A percentile compares a stretch with the other conserved stretches of the same genome.
phyloP scores from a whole-genome alignment of 35 echinoderm and acorn worm genomes.

The Acanthaster planci region DNA sequence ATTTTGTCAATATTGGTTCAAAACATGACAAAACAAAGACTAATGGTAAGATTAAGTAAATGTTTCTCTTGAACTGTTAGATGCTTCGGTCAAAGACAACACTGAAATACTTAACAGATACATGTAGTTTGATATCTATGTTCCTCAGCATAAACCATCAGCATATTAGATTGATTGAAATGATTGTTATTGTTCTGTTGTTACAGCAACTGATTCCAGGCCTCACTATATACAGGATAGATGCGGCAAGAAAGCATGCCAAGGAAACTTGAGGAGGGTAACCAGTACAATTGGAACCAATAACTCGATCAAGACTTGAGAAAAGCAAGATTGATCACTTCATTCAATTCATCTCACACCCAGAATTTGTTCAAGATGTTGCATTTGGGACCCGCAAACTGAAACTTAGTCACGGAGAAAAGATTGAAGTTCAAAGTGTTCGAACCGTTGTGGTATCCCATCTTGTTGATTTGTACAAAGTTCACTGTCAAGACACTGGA shows the following conservation, averaged over 20 bases:
- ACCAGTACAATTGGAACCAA: slow-evolving; percentile 28
- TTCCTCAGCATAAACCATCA: too few relatives aligned
- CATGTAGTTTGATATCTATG: too few relatives aligned
- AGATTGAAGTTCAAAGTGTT: slow-evolving; percentile 26
- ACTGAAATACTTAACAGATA: neutral
- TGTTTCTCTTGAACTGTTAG: neutral
- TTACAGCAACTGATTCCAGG: slow-evolving; percentile 36
- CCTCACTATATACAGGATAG: slow-evolving; percentile 28
- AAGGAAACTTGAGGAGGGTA: slow-evolving; percentile 25
- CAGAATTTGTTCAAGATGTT: slow-evolving; percentile 35
- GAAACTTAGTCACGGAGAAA: slow-evolving; percentile 32
- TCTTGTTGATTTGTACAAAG: slow-evolving; percentile 29
- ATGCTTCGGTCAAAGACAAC: neutral
- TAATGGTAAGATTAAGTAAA: neutral
- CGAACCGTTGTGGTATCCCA: slow-evolving; percentile 25
- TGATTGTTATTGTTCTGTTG: slow-evolving; percentile 12
- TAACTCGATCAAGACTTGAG: slow-evolving; percentile 24
- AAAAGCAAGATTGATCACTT: slow-evolving; percentile 37
- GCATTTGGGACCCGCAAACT: slow-evolving; percentile 31
- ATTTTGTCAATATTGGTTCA: too few relatives aligned
- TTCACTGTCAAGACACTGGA: neutral
- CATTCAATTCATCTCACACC: slow-evolving; percentile 40
- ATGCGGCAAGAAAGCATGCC: slow-evolving; percentile 31
- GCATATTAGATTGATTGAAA: too few relatives aligned
- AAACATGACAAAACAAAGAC: neutral